Base-by-base conservation (phyloP, 2,888 invertebrate species). In the Dynastes maya region DNA sequence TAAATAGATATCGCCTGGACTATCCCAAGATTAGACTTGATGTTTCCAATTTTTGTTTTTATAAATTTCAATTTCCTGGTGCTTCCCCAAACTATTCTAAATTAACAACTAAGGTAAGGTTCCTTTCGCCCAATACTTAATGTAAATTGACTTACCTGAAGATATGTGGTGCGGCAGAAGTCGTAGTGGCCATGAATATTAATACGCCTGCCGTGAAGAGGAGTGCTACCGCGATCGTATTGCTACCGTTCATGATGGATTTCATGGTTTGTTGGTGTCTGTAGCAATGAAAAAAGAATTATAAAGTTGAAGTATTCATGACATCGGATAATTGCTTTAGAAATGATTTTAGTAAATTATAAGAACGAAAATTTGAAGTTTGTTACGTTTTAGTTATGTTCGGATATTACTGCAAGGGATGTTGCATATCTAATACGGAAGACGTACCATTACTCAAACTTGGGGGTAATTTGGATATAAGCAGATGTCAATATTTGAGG, bases 131-230 rank as follows among this genome's bases (percentile, higher is more conserved):
- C 27, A 29, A 61, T 61, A 27, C 29, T 6, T 27, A 27, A 53
- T 22, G 63, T 82, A 37, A 70, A 71, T 37, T n/a, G 16, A 55
- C 53, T 55, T 85, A 86, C 84, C 85, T 86, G 81, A 85, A 82
- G 40, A 84, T 82, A 79, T 85, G 85, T 58, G 87, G 86, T 22
- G 85, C 86, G 37, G 86, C 86, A 78, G 84, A 82, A 37, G 85
- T 83, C 27, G 85, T 83, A 27, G 85, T 81, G n/a, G 84, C 80
- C 80, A 84, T 83, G 49, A 86, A 82, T 76, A 87, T 86, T 88
- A 91, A 88, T 87, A 90, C 84, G 86, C 89, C 86, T 88, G 85
- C 82, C 89, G 85, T 84, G 85, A 90, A 86, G 85, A 90, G 81
- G 86, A 88, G 68, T 75, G 80, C 85, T 89, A 89, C 82, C 89